Base-by-base conservation (phyloP, 2,113 vertebrate species). In the Serinus canaria region DNA sequence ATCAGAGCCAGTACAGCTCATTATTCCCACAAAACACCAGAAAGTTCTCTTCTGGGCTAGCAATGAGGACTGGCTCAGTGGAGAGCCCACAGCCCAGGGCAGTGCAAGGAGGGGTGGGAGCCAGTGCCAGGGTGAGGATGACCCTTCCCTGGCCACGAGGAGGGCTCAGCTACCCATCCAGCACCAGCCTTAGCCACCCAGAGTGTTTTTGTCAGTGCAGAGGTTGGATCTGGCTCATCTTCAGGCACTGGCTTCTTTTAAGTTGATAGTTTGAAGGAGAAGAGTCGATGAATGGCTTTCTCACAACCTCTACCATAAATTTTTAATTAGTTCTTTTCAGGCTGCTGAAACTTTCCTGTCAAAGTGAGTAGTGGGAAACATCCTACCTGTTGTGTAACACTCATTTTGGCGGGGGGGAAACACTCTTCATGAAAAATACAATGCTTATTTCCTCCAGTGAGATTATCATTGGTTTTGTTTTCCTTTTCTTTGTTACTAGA, bases 1-100 rank as follows among this genome's bases (percentile, higher is more conserved):
- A 18, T 37, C 60, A 70, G 55, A 77, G 43, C 50, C 28, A 27
- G 14, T 6, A 11, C 18, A 78, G 66, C 33, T 74, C 66, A 13
- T 70, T 25, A 25, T 39, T 9, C 39, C 23, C 13, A 60, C 35
- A 47, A 46, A 74, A 70, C 43, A 15, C 15, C 83, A 33, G 35
- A 2, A 1, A 69, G 11, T 28, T 88, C 27, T 89, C 30, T 19
- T 2, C 46, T 55, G 64, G 50, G 12, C 35, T 63, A 5, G 56
- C 39, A 59, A 11, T 0, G 1, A 58, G 37, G 49, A 17, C 13
- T 37, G 79, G 17, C 41, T 37, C 6, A 25, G 50, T 15, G n/a
- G 53, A 43, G 76, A 83, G 75, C 58, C 47, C 56, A 11, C 58
- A 37, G 35, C 6, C 50, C 12, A 8, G 39, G 59, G 22, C 64